A percentile compares a stretch with the other conserved stretches of the same genome.
phyloP scores from a whole-genome alignment of 2,888 invertebrate species.

The Tridacna gigas region DNA sequence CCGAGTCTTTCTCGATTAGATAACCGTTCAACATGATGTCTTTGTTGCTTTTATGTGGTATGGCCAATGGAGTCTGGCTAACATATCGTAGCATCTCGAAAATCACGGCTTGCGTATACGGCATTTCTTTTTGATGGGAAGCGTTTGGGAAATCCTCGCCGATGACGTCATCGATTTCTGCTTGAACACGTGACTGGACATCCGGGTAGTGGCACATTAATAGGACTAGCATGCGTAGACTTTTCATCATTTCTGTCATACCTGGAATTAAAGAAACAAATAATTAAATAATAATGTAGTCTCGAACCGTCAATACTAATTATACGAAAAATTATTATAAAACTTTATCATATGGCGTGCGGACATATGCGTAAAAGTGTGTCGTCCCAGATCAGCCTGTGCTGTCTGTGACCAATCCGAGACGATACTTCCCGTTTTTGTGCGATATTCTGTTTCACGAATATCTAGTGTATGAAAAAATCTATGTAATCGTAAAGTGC shows the following conservation, averaged over 20 bases:
- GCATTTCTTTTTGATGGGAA: slow-evolving; percentile 47
- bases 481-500: too few species aligned
- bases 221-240: slow-evolving; percentile 58
- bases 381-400: too few species aligned
- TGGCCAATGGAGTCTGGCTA: slow-evolving; percentile 63
- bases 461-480: too few species aligned
- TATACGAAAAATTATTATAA: not conserved
- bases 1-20: slow-evolving; percentile 56
- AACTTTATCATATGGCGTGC: not conserved
- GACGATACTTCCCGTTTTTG: too few species aligned
- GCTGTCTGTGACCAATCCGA: too few species aligned
- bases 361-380: too few species aligned
- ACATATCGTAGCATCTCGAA: slow-evolving; percentile 62
- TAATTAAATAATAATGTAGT: not conserved
- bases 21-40: slow-evolving; percentile 60
- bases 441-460: too few species aligned
- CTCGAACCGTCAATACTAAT: not conserved
- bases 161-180: slow-evolving; percentile 61
- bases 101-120: slow-evolving; percentile 57
- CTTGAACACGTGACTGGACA: slow-evolving; percentile 53
- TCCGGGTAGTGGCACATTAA: slow-evolving; percentile 64
- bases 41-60: slow-evolving; percentile 60
- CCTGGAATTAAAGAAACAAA: slow-evolving; percentile 52
- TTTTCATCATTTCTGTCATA: slow-evolving; percentile 64
- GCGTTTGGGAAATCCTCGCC: slow-evolving; percentile 33